Evolutionary conservation across 2,888 invertebrate genomes (phyloP), one percentile per base, ranked within the genome.

Genomic region (Polydrusus cervinus): DNA sequence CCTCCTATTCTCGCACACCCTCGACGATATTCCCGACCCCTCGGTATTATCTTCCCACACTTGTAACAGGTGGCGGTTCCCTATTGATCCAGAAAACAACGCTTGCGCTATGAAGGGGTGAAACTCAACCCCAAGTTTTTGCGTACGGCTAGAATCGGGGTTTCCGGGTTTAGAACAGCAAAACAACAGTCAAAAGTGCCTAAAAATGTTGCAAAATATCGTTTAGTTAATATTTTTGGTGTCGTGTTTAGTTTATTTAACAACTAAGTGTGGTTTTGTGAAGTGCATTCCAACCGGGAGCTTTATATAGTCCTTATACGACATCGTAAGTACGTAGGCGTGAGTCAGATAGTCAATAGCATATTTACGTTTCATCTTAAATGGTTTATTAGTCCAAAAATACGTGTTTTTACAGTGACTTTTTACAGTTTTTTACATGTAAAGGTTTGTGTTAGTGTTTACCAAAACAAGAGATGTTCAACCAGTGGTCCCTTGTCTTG

Each of bases 401-500:
- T 16, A 55, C 38, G 38, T 38, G 38, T 38, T 60, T 55, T 40
- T 60, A 60, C 38, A 16, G 57, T 60, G 14, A 60, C 0, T 38
- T 38, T n/a, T 38, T 38, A 38, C 57, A 38, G 11, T 60, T 38
- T 60, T 60, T 60, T 11, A 60, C 30, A 16, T 38, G 30, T 10
- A 38, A 18, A 10, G 55, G 14, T 11, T 62, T 62, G n/a, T n/a
- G 34, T 34, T 47, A 47, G 64, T 47, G 64, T 64, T 64, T 64
- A 64, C 49, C 47, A 34, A 47, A 64, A 64, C 64, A 72, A 72
- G 68, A 38, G 49, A 74, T 65, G 66, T 76, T 76, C 76, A 76
- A 76, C 76, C 76, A 76, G 76, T 76, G 76, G 72, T 69, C 61
- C 45, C 40, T 47, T 20, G 47, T 65, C 60, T 43, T 61, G 66